A percentile compares a stretch with the other conserved stretches of the same genome.
Evolutionary conservation across 2,888 invertebrate species (phyloP).

Genomic region (Antheraea assamensis): DNA sequence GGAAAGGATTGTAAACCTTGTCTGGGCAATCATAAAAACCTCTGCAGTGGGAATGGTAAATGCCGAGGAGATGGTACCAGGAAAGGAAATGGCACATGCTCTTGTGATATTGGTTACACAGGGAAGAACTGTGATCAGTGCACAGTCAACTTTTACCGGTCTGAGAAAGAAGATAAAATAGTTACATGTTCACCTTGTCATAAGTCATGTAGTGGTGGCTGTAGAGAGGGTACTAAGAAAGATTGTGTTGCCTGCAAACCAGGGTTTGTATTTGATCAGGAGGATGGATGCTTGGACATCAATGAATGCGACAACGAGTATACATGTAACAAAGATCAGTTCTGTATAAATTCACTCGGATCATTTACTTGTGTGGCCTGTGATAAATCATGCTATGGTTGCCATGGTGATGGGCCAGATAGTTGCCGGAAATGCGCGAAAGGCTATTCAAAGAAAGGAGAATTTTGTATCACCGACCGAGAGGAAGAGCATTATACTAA

Average conservation of each 20-base stretch:
- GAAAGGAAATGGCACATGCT: slow-evolving; percentile 95
- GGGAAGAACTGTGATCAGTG: slow-evolving; percentile 92
- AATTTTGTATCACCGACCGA: slow-evolving; percentile 88
- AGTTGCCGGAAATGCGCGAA: slow-evolving; percentile 92
- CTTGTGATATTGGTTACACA: slow-evolving; percentile 91
- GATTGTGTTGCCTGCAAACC: slow-evolving; percentile 82
- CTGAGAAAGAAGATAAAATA: slow-evolving; percentile 88
- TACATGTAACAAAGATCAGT: slow-evolving; percentile 85
- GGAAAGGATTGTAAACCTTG: slow-evolving; percentile 93
- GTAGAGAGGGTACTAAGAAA: slow-evolving; percentile 87
- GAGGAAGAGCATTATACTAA: slow-evolving; percentile 63
- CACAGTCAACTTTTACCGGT: slow-evolving; percentile 86
- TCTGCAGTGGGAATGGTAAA: slow-evolving; percentile 93
- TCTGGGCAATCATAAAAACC: slow-evolving; percentile 85
- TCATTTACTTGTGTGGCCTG: slow-evolving; percentile 91
- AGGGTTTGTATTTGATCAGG: slow-evolving; percentile 89
- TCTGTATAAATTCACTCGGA: slow-evolving; percentile 95
- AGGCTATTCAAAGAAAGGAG: slow-evolving; percentile 87
- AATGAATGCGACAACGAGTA: slow-evolving; percentile 89
- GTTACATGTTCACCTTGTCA: slow-evolving; percentile 91
- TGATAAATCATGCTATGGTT: slow-evolving; percentile 91
- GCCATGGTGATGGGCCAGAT: slow-evolving; percentile 95
- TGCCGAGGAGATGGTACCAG: slow-evolving; percentile 93
- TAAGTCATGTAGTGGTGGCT: slow-evolving; percentile 88
- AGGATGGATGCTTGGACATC: slow-evolving; percentile 91